phyloP scores from a whole-genome alignment of 2,113 vertebrate genomes.

The Etheostoma cragini region DNA sequence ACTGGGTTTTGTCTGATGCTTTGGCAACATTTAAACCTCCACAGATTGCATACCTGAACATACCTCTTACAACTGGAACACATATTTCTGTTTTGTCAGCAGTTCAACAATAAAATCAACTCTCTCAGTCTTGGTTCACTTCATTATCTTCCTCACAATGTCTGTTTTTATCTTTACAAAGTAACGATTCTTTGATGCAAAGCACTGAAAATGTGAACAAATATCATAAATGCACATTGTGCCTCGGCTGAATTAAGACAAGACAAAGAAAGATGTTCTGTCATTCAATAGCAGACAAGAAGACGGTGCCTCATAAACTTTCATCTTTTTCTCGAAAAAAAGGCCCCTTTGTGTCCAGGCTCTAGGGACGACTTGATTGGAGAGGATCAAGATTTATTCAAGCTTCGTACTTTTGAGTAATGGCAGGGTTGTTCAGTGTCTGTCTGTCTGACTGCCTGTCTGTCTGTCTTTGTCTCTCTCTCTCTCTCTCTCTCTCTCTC shows the following conservation, averaged over 20 bases:
- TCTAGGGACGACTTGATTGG: slow-evolving; percentile 19
- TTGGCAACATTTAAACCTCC: too few species aligned
- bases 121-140: neutral
- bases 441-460: neutral
- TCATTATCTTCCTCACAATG: neutral
- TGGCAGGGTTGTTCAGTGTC: neutral
- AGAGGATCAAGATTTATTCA: slow-evolving; percentile 40
- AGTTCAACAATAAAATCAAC: neutral
- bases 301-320: neutral
- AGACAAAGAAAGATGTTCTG: slow-evolving; percentile 26
- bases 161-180: slow-evolving; percentile 19
- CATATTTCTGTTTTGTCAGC: too few species aligned
- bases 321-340: slow-evolving; percentile 19
- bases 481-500: neutral
- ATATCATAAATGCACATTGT: neutral
- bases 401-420: slow-evolving; percentile 25
- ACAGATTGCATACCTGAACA: too few species aligned
- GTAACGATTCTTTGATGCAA: slow-evolving; percentile 6
- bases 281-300: slow-evolving; percentile 15
- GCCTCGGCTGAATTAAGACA: slow-evolving; percentile 9
- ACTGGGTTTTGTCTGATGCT: too few species aligned
- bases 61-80: too few species aligned
- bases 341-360: slow-evolving; percentile 2
- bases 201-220: neutral
- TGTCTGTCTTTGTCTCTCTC: neutral